A percentile compares a stretch with the other conserved stretches of the same genome.
These are phyloP conservation scores for Phyllopteryx taeniolatus DNA, from an alignment of 2,113 vertebrate genomes.

Conservation along the genomic window DNA sequence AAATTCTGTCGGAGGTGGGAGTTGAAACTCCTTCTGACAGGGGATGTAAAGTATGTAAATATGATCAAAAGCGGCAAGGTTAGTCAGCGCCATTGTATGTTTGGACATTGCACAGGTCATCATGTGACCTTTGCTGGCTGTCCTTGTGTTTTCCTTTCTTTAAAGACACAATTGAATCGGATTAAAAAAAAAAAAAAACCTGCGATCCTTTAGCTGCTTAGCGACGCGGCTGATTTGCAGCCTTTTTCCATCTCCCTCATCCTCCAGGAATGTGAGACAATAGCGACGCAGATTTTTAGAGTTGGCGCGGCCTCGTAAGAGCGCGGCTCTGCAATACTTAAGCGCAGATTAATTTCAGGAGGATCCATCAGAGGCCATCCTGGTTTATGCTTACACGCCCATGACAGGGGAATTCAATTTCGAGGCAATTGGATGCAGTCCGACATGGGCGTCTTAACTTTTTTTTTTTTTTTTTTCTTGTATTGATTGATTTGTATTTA, in stretches of 20 bases:
- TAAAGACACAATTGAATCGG: neutral
- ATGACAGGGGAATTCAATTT: slow-evolving; percentile 21
- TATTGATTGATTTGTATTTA: slow-evolving; percentile 1
- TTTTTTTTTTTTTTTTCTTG: neutral
- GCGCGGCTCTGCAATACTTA: slow-evolving; percentile 29
- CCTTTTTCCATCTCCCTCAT: neutral
- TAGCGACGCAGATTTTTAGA: neutral
- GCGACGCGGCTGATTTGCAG: slow-evolving; percentile 1
- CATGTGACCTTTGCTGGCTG: neutral
- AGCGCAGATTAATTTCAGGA: slow-evolving; percentile 37
- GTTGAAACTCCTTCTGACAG: too few species aligned
- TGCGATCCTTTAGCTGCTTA: neutral
- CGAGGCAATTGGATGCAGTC: slow-evolving; percentile 12
- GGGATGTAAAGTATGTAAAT: too few species aligned
- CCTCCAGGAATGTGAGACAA: neutral
- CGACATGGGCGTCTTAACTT: slow-evolving; percentile 4
- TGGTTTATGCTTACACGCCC: slow-evolving; percentile 20
- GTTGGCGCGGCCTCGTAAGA: neutral
- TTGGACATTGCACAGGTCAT: neutral
- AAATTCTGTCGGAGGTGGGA: too few species aligned
- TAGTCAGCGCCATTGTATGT: neutral
- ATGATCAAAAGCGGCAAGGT: neutral
- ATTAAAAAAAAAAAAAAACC: neutral
- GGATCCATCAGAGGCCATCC: slow-evolving; percentile 33
- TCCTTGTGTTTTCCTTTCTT: neutral